Base-by-base conservation (phyloP, 2,797 vertebrate species). In the Cacajao melanocephalus region DNA sequence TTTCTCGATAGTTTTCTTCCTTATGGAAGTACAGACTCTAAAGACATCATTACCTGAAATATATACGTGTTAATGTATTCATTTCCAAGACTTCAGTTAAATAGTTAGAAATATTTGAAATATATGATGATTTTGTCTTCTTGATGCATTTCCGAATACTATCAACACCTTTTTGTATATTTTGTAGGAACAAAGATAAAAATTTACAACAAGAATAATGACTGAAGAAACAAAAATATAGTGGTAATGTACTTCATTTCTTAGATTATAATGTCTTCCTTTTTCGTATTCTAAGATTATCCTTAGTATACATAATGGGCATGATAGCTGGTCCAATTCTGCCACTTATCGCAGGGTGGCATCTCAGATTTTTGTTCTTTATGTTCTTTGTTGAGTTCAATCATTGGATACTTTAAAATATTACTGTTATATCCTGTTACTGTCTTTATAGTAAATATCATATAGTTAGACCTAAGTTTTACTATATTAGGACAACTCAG, bases 1-100 rank as follows among this genome's bases (percentile, higher is more conserved):
- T 94, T 96, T 95, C n/a, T 92, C 64, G 88, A 28, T 28, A 67
- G 93, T 70, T 9, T 93, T 97, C 70, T 96, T 92, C 57, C 39
- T 86, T 85, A 44, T 90, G 57, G 78, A 79, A 93, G 48, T 67
- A 86, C 85, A 72, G 80, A 95, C 75, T 90, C 73, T 83, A 64
- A 81, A 82, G 75, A 80, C 4, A 41, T 2, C 28, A 28, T 89
- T 64, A 95, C 5, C 41, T 75, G 80, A 79, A 39, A 80, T 90
- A 41, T 57, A 83, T 30, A 61, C 36, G 36, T 96, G 30, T 24
- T 85, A 20, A 82, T 78, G 10, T 20, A 90, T 80, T 92, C 86
- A 52, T 55, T 96, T 93, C 84, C 57, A 88, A 67, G 81, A 70
- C 28, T 94, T n/a, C 7, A 52, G 61, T 75, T 93, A 55, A 89